Conservation (phyloP, 2,113 vertebrate species). For the Hypomesus transpacificus region DNA sequence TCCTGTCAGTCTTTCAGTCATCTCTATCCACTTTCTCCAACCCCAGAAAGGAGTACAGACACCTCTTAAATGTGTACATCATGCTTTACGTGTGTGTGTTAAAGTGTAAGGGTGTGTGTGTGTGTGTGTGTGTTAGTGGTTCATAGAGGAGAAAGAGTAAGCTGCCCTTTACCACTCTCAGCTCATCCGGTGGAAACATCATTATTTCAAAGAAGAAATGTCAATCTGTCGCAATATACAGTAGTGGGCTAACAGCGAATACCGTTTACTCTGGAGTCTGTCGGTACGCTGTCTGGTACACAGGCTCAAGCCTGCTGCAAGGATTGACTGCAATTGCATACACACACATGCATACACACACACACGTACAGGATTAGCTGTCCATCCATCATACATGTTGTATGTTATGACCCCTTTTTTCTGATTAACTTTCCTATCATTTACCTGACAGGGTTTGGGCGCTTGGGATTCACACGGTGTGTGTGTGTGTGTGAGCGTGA, state of each 20-base stretch:
- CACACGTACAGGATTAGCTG: not conserved
- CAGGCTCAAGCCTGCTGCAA: not conserved
- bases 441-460: slow-evolving; percentile 38
- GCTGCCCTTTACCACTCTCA: slow-evolving; percentile 29
- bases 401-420: slow-evolving; percentile 52
- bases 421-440: slow-evolving; percentile 59
- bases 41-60: slow-evolving; percentile 32
- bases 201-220: slow-evolving; percentile 29
- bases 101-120: slow-evolving; percentile 15
- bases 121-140: slow-evolving; percentile 33
- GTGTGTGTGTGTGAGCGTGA: not conserved
- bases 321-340: slow-evolving; percentile 19
- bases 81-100: slow-evolving; percentile 1
- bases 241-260: not conserved
- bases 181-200: slow-evolving; percentile 30
- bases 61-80: slow-evolving; percentile 37
- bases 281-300: slow-evolving; percentile 4
- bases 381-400: slow-evolving; percentile 40
- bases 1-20: too few relatives aligned
- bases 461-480: slow-evolving; percentile 20
- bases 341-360: slow-evolving; percentile 8
- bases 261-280: not conserved
- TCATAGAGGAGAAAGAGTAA: slow-evolving; percentile 26
- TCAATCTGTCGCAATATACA: slow-evolving; percentile 2
- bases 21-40: slow-evolving; percentile 1